These are phyloP conservation scores for Prorops nasuta DNA, from an alignment of 1,140 invertebrate genomes.

Conservation along the genomic window DNA sequence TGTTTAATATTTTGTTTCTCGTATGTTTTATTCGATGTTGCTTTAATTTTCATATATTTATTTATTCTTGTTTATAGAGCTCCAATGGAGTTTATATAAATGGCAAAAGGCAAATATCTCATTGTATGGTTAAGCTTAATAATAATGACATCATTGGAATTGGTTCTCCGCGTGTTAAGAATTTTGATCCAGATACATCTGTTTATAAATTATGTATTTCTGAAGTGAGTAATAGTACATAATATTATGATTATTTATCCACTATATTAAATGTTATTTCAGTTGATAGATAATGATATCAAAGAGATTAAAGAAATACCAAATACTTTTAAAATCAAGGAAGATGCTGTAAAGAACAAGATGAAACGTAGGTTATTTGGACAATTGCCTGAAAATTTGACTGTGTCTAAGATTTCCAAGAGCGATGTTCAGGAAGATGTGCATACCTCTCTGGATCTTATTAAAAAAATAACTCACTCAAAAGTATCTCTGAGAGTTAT, in stretches of 20 bases:
- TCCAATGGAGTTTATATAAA: slow-evolving; percentile 36
- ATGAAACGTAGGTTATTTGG: background rate
- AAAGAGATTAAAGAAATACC: background rate
- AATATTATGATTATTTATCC: background rate
- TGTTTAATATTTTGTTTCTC: background rate
- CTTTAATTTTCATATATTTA: background rate
- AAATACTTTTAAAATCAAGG: background rate
- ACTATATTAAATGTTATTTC: background rate
- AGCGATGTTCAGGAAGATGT: too few relatives aligned
- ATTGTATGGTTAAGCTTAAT: slow-evolving; percentile 8
- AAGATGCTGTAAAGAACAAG: background rate
- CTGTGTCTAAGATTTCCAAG: background rate
- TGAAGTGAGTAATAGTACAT: background rate
- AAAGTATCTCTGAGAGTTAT: too few relatives aligned
- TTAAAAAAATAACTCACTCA: too few relatives aligned
- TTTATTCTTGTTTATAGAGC: slow-evolving; percentile 24
- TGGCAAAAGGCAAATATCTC: slow-evolving; percentile 2
- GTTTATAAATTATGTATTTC: slow-evolving; percentile 17
- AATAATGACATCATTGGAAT: slow-evolving; percentile 33
- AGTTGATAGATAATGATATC: background rate
- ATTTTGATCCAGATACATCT: slow-evolving; percentile 12
- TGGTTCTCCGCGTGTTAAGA: slow-evolving; percentile 18
- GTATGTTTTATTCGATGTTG: background rate
- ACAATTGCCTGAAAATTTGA: background rate
- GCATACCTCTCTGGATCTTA: too few relatives aligned